Evolutionary conservation across 2,113 vertebrate genomes (phyloP), one percentile per base, ranked within the genome.

Genomic region (Numenius arquata): DNA sequence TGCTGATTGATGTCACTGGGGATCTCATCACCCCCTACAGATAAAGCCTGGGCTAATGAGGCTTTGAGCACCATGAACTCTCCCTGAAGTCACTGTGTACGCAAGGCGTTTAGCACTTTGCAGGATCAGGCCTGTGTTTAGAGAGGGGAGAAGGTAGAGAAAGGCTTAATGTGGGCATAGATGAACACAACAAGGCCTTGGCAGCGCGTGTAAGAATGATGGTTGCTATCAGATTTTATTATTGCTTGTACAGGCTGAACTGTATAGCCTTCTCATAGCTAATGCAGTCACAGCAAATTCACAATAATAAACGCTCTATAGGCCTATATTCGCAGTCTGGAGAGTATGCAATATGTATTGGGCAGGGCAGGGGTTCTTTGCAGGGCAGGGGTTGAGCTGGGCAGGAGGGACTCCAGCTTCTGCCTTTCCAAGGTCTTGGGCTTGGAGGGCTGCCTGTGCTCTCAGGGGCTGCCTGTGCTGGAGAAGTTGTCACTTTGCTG

Each of bases 1-100:
- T 80, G 30, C 72, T 89, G 92, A 93, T 87, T 93, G 90, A 96
- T 90, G 79, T 91, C 72, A 74, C 4, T 92, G 21, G 65, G 79
- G 90, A 89, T 94, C 68, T 95, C 72, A 34, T 94, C 92, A 95
- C 79, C 86, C 88, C 95, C 92, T 88, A 71, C 68, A 80, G 90
- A 71, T 95, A 94, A 86, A 92, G 50, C 50, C 38, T 88, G 83
- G 61, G 38, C 85, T 96, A 96, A 94, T 90, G 95, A 96, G 82
- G 55, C 80, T 95, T 83, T 9, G n/a, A 92, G 86, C 84, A 77
- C 86, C 59, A 77, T 67, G 86, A 92, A 47, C 72, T 95, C 68
- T 84, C 36, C 72, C 65, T 90, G 61, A 90, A 92, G 79, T 81
- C 82, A 52, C 29, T 80, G n/a, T 29, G 10, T 72, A 36, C 77